A percentile compares a stretch with the other conserved stretches of the same genome.
phyloP scores from a whole-genome alignment of 2,888 invertebrate genomes.

The Isoperla grammatica region DNA sequence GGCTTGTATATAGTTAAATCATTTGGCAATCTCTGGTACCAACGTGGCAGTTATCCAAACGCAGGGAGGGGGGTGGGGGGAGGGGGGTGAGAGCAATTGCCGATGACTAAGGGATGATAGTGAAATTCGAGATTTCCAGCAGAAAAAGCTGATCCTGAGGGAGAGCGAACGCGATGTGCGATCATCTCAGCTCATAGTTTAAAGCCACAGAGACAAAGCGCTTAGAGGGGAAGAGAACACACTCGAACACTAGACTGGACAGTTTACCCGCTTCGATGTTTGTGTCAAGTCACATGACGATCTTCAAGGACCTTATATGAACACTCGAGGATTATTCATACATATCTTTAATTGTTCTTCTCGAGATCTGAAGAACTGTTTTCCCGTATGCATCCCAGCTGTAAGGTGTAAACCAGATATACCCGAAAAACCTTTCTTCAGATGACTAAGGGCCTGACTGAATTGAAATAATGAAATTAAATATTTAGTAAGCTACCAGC shows the following conservation, averaged over 20 bases:
- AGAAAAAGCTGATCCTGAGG: slow-evolving; percentile 2
- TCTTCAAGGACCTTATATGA: too few relatives aligned
- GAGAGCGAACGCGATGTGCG: slow-evolving; percentile 20
- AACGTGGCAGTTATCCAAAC: slow-evolving; percentile 23
- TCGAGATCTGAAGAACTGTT: too few relatives aligned
- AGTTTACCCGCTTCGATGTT: slow-evolving; percentile 32
- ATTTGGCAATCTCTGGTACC: slow-evolving; percentile 13
- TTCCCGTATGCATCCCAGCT: too few relatives aligned
- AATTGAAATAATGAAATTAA: too few relatives aligned
- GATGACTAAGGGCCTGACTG: too few relatives aligned
- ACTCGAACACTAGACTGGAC: too few relatives aligned
- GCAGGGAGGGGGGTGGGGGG: slow-evolving; percentile 2
- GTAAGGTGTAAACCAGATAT: too few relatives aligned
- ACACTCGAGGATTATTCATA: too few relatives aligned
- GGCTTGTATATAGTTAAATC: slow-evolving; percentile 1
- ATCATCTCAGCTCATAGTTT: slow-evolving; percentile 15
- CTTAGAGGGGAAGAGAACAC: slow-evolving; percentile 11
- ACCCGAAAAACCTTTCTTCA: too few relatives aligned
- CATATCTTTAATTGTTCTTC: too few relatives aligned
- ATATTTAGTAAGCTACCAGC: too few relatives aligned
- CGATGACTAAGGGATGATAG: slow-evolving; percentile 24
- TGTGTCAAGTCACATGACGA: too few relatives aligned
- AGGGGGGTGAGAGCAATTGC: slow-evolving; percentile 28
- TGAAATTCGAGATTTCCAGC: slow-evolving; percentile 16
- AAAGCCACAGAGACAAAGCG: slow-evolving; percentile 25